Percentiles rank a stretch among this genome's conserved stretches.
Evolutionary conservation across 1,140 invertebrate genomes (phyloP).

Genomic region (Myzus persicae): DNA sequence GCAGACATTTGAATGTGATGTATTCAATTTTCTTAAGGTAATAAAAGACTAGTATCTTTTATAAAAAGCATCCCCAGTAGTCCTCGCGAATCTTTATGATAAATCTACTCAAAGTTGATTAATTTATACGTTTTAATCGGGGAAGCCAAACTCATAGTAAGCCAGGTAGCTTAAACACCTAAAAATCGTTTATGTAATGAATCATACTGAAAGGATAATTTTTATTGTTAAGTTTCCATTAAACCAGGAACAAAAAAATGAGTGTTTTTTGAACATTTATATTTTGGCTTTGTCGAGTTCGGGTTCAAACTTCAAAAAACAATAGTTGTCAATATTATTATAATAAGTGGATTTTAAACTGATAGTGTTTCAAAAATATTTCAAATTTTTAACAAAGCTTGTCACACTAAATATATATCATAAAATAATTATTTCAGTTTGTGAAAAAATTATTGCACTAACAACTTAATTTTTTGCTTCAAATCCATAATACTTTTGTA

Average conservation of each 20-base stretch:
- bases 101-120: background rate
- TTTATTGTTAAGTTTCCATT: background rate
- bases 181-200: too few species aligned
- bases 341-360: background rate
- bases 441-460: background rate
- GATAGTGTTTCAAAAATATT: background rate
- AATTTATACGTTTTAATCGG: background rate
- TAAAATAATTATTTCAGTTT: background rate
- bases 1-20: background rate
- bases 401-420: background rate
- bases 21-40: background rate
- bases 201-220: too few species aligned
- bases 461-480: background rate
- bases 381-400: background rate
- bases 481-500: background rate
- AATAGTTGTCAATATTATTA: background rate
- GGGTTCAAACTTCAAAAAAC: background rate
- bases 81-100: background rate
- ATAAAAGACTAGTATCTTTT: background rate
- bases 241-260: background rate
- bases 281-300: background rate
- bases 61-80: background rate
- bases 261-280: background rate
- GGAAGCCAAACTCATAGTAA: too few species aligned
- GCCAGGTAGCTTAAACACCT: background rate